Evolutionary conservation across 2,888 invertebrate genomes (phyloP), one percentile per base, ranked within the genome.

Genomic region (Acleris holmiana): DNA sequence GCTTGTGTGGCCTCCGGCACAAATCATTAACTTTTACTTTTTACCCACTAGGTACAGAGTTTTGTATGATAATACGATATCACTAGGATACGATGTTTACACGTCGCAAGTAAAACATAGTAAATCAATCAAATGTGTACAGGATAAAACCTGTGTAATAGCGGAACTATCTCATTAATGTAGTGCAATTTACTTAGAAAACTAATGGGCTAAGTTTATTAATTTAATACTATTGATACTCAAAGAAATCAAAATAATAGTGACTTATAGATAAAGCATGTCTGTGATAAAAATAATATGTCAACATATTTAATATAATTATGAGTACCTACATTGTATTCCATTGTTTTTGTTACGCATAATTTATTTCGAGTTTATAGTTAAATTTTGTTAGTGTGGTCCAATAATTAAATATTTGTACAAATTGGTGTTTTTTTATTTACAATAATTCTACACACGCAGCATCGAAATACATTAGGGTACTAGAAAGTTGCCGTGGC

Each of bases 1-100:
- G 97, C 88, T 97, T 69, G 94, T 99, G 6, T 99, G 99, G 98
- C 98, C 99, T 0, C 97, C 97, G 0, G 98, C 98, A 0, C 99
- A 99, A 86, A 90, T 98, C 48, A 93, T 99, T 23, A 99, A 99
- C 86, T 99, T 99, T 86, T 97, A 96, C 82, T 95, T 96, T 79
- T 85, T 99, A 72, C 97, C 98, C 2, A 95, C 96, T 8, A 95
- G 94, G 75, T 98, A 95, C 84, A 94, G 99, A 76, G 97, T 99
- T 40, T 91, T 99, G 25, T 99, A 98, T 85, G 98, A 98, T 81
- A 98, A 97, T 81, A 94, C 95, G 0, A 95, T 98, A 80, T 98
- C 98, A 29, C 93, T 98, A 80, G 96, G 97, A 0, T 98, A 97
- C 85, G 98, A 98, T 85, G 93, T 97, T 56, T 98, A 97, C 77